Conservation (phyloP, 2,888 invertebrate genomes). For the Acrobasis repandana region DNA sequence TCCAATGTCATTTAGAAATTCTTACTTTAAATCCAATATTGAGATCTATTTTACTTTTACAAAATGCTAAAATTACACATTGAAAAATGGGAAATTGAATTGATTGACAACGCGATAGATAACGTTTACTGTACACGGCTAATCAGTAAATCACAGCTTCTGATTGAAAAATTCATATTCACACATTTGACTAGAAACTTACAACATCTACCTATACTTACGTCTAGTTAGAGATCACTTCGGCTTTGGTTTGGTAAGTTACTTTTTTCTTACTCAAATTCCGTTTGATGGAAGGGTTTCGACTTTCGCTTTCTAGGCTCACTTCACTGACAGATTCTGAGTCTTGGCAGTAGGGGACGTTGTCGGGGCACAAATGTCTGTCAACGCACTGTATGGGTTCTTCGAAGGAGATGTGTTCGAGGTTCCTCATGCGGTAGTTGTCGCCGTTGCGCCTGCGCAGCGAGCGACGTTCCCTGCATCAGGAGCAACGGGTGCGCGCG, state of each 20-base stretch:
- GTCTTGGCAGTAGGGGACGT: constrained; percentile 57
- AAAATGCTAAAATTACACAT: constrained; percentile 28
- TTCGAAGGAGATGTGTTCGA: constrained; percentile 55
- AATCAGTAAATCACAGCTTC: constrained; percentile 78
- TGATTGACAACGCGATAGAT: constrained; percentile 13
- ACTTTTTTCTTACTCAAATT: constrained; percentile 61
- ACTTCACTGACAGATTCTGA: constrained; percentile 72
- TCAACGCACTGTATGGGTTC: constrained; percentile 48
- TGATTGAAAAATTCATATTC: constrained; percentile 53
- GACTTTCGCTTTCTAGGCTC: constrained; percentile 70
- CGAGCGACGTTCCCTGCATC: constrained; percentile 72
- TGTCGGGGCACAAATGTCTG: constrained; percentile 44
- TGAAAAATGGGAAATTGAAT: background rate
- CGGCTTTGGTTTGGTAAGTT: constrained; percentile 71
- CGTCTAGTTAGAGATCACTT: constrained; percentile 57
- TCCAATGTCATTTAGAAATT: no score
- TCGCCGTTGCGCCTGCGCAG: constrained; percentile 60
- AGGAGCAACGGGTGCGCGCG: constrained; percentile 66
- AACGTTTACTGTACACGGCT: constrained; percentile 49
- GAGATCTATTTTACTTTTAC: constrained; percentile 14
- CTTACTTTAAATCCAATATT: no score
- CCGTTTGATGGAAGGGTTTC: constrained; percentile 63
- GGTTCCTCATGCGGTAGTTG: constrained; percentile 58
- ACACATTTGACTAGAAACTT: constrained; percentile 24
- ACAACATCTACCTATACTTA: constrained; percentile 16